Percentiles rank a stretch among this genome's conserved stretches.
These are phyloP conservation scores for Perizoma flavofasciatum DNA, from an alignment of 2,888 invertebrate species.

Conservation along the genomic window DNA sequence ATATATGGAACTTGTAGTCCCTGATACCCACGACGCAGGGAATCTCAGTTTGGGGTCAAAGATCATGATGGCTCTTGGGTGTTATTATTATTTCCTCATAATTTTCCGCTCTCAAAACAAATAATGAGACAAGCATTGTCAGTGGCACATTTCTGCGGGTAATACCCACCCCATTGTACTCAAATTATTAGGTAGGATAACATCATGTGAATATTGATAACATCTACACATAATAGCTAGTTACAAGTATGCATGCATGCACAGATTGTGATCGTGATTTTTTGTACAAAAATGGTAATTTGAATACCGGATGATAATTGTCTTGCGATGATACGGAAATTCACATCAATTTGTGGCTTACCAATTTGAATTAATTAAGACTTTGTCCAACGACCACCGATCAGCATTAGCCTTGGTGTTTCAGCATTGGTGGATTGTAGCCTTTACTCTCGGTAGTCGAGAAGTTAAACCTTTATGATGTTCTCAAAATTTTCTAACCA, in stretches of 20 bases:
- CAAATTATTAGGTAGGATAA: slow-evolving; percentile 28
- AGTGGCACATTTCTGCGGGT: slow-evolving; percentile 2
- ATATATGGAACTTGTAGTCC: too few relatives aligned
- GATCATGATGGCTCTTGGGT: background rate
- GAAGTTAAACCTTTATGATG: too few relatives aligned
- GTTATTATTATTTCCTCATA: background rate
- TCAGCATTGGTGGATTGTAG: too few relatives aligned
- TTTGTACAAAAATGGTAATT: slow-evolving; percentile 23
- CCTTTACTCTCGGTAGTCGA: too few relatives aligned
- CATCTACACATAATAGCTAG: slow-evolving; percentile 30
- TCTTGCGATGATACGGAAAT: slow-evolving; percentile 23
- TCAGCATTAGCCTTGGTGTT: too few relatives aligned
- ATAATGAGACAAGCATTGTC: background rate
- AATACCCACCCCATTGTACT: slow-evolving; percentile 30
- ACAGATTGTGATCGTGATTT: slow-evolving; percentile 32
- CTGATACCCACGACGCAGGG: too few relatives aligned
- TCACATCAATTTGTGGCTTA: slow-evolving; percentile 16
- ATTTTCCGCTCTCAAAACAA: background rate
- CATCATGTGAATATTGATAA: slow-evolving; percentile 35
- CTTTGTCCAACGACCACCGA: background rate
- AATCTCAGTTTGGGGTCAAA: too few relatives aligned
- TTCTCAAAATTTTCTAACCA: too few relatives aligned
- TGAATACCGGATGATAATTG: slow-evolving; percentile 23
- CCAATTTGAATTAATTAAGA: background rate
- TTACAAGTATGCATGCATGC: slow-evolving; percentile 34